phyloP scores from a whole-genome alignment of 2,888 invertebrate species.

The Cryptocephalus moraei region DNA sequence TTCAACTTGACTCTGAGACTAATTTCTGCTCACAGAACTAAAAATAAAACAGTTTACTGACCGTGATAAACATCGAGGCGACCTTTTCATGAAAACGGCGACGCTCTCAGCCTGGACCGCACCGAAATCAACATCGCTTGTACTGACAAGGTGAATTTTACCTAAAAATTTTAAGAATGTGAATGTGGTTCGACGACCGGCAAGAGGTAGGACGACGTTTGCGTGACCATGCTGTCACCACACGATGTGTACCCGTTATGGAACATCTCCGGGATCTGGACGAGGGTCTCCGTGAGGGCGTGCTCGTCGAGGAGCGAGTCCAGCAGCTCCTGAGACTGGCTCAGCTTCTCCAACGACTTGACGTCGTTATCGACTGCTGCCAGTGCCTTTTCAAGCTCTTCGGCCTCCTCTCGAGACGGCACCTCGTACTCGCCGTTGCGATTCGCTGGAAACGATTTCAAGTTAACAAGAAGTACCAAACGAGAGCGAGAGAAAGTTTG shows the following conservation, averaged over 20 bases:
- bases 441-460: constrained; percentile 40
- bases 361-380: constrained; percentile 68
- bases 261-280: constrained; percentile 42
- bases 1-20: too few relatives aligned
- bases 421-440: constrained; percentile 62
- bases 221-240: constrained; percentile 31
- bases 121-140: too few relatives aligned
- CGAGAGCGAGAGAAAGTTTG: too few relatives aligned
- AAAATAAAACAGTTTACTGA: too few relatives aligned
- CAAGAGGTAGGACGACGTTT: constrained; percentile 27
- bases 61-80: too few relatives aligned
- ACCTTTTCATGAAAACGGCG: too few relatives aligned
- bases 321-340: constrained; percentile 46
- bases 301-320: constrained; percentile 57
- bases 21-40: too few relatives aligned
- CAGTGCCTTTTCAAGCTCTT: constrained; percentile 77
- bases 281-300: constrained; percentile 37
- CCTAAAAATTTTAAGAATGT: constrained; percentile 21
- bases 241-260: constrained; percentile 22
- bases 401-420: constrained; percentile 71
- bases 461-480: too few relatives aligned
- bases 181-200: constrained; percentile 31
- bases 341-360: constrained; percentile 58
- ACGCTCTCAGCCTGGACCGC: too few relatives aligned
- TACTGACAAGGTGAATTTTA: too few relatives aligned